phyloP scores from a whole-genome alignment of 2,888 invertebrate species.

The Polydrusus tereticollis region DNA sequence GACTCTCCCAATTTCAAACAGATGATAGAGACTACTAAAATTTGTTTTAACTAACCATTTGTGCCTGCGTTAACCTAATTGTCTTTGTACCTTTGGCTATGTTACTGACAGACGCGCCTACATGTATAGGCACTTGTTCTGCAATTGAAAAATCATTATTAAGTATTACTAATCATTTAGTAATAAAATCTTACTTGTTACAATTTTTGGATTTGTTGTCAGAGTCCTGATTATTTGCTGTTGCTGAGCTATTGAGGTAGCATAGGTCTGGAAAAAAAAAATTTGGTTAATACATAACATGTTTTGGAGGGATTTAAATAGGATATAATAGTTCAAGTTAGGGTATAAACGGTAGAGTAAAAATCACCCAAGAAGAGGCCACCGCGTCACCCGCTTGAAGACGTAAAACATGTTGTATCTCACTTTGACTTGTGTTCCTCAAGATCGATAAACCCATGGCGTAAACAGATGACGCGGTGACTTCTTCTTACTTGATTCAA shows the following conservation, averaged over 20 bases:
- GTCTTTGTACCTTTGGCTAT: constrained; percentile 70
- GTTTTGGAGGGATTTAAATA: no score
- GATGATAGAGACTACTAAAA: no score
- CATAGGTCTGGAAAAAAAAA: constrained; percentile 31
- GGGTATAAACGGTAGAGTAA: no score
- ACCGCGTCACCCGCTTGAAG: no score
- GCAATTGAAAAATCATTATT: constrained; percentile 45
- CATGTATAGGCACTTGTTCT: constrained; percentile 69
- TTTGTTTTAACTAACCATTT: constrained; percentile 66
- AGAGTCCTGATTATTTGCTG: constrained; percentile 55
- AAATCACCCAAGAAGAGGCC: no score
- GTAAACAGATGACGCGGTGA: no score
- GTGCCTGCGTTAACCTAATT: constrained; percentile 69
- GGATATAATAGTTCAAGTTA: no score
- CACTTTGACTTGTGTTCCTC: no score
- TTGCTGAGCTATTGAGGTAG: constrained; percentile 24
- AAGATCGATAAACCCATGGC: no score
- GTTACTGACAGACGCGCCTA: constrained; percentile 70
- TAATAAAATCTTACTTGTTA: constrained; percentile 60
- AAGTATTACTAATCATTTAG: not conserved
- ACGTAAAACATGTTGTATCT: no score
- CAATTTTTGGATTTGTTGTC: constrained; percentile 60
- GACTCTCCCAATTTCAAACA: no score
- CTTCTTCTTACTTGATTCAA: no score
- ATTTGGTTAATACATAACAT: not conserved